Conservation (phyloP, 2,888 invertebrate species). For the Limnephilus rhombicus region DNA sequence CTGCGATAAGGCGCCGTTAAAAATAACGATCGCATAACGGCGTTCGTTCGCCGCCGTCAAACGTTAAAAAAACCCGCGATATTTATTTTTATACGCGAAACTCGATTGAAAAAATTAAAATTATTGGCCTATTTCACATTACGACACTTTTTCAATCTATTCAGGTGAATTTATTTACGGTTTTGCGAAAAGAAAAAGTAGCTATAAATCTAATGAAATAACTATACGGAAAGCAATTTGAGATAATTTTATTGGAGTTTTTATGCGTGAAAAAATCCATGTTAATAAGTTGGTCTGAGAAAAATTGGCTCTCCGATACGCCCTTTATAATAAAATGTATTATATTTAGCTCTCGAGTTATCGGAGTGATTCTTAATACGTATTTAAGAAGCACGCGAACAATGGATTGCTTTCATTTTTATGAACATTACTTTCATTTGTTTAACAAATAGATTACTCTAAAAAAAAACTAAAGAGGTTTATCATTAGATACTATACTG, state of each 20-base stretch:
- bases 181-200: not conserved
- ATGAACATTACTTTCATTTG: not conserved
- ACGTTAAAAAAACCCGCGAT: conserved; percentile 50
- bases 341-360: not conserved
- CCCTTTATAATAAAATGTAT: not conserved
- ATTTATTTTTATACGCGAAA: conserved; percentile 49
- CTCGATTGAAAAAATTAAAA: conserved; percentile 35
- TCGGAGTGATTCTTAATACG: not conserved
- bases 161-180: conserved; percentile 18
- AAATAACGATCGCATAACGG: conserved; percentile 62
- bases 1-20: conserved; percentile 62
- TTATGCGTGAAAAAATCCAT: conserved; percentile 13
- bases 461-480: not conserved
- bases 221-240: not conserved
- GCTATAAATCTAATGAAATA: conserved; percentile 22
- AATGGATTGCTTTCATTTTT: not conserved
- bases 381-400: not conserved
- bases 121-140: conserved; percentile 33
- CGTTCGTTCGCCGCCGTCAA: conserved; percentile 42
- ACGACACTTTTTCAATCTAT: conserved; percentile 32
- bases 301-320: not conserved
- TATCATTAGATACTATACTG: not conserved
- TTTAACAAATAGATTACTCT: not conserved
- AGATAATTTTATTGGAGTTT: conserved; percentile 14
- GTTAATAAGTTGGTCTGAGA: conserved; percentile 12